Evolutionary conservation across 2,797 vertebrate genomes (phyloP).

Genomic region (Hippoglossus hippoglossus): DNA sequence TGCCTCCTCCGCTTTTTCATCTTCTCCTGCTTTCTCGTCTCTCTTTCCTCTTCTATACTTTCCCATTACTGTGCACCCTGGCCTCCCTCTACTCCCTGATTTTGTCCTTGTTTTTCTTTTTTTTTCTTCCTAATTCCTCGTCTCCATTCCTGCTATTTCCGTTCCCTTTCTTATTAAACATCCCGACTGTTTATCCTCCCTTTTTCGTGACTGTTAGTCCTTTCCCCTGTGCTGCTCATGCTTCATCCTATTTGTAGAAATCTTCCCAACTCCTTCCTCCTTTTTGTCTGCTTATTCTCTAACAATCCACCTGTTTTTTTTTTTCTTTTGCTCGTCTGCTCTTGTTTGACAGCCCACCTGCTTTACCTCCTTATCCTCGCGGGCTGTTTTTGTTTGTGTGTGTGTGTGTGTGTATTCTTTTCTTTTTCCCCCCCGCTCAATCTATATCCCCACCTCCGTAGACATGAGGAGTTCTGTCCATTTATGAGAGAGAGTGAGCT

Average conservation of each 20-base stretch:
- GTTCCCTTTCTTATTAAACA: conserved; percentile 32
- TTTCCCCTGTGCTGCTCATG: conserved; percentile 38
- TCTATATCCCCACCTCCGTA: conserved; percentile 25
- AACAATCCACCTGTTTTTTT: conserved; percentile 33
- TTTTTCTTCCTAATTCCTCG: conserved; percentile 11
- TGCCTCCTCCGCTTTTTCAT: not conserved
- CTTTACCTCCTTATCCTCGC: conserved; percentile 47
- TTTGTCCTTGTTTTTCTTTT: conserved; percentile 16
- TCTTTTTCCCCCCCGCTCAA: not conserved
- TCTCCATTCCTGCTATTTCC: conserved; percentile 17
- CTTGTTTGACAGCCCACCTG: conserved; percentile 57
- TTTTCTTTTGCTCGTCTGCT: conserved; percentile 38
- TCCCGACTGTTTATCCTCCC: conserved; percentile 37
- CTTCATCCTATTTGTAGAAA: conserved; percentile 59
- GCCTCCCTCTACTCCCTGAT: not conserved
- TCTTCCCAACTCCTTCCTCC: conserved; percentile 47
- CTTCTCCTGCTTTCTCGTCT: not conserved
- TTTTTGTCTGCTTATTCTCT: conserved; percentile 52
- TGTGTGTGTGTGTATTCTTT: conserved; percentile 1
- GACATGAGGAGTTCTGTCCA: conserved; percentile 38
- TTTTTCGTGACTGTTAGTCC: conserved; percentile 39
- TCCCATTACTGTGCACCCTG: too few species aligned
- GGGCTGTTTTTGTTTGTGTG: conserved; percentile 1
- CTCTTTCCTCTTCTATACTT: too few species aligned
- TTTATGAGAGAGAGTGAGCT: conserved; percentile 26